These are phyloP conservation scores for Macrocentrus cingulum DNA, from an alignment of 1,140 invertebrate genomes.

Conservation along the genomic window DNA sequence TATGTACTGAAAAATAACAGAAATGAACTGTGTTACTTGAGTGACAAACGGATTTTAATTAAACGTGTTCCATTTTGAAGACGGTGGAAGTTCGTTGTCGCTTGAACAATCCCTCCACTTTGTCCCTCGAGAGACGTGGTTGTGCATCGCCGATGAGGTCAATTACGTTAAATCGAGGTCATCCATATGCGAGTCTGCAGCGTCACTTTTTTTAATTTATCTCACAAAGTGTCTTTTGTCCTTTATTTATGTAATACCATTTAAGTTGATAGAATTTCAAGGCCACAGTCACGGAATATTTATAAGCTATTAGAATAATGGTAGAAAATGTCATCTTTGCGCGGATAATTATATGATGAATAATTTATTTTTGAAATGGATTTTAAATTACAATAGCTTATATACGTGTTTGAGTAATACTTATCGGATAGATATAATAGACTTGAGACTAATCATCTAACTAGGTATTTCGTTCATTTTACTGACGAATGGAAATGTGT, in stretches of 20 bases:
- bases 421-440: too few relatives aligned
- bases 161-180: slow-evolving; percentile 6
- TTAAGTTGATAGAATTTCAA: neutral
- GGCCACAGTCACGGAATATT: neutral
- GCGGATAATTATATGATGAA: too few relatives aligned
- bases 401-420: too few relatives aligned
- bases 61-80: slow-evolving; percentile 30
- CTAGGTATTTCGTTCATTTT: too few relatives aligned
- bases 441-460: too few relatives aligned
- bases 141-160: slow-evolving; percentile 23
- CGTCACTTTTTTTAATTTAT: neutral
- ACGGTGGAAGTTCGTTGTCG: neutral
- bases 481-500: too few relatives aligned
- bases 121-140: slow-evolving; percentile 3
- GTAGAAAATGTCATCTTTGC: too few relatives aligned
- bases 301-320: neutral
- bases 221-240: neutral
- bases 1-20: neutral
- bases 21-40: neutral
- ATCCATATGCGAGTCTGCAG: neutral
- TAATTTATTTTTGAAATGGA: too few relatives aligned
- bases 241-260: neutral
- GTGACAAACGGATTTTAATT: slow-evolving; percentile 35
- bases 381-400: too few relatives aligned
- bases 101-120: neutral